A percentile compares a stretch with the other conserved stretches of the same genome.
Conservation (phyloP, 2,797 vertebrate species). For the Nannoperca obscura region DNA sequence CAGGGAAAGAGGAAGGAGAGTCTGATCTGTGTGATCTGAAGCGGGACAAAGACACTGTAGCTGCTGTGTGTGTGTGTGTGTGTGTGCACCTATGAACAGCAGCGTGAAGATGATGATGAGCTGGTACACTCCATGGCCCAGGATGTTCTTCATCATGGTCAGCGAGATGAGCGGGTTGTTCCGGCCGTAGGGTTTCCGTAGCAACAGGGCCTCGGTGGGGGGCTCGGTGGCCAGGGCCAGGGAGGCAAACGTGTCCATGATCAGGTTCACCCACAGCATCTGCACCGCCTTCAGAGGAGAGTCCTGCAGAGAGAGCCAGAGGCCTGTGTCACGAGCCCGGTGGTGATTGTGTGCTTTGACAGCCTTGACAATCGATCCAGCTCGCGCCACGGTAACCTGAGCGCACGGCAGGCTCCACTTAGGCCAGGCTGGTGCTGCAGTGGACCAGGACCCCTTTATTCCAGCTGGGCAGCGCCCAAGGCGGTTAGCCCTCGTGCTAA, state of each 20-base stretch:
- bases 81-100: constrained; percentile 88
- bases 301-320: constrained; percentile 64
- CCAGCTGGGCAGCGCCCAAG: background rate
- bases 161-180: constrained; percentile 94
- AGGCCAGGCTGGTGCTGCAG: background rate
- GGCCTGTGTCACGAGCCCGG: constrained; percentile 11
- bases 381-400: too few species aligned
- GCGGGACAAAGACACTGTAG: background rate
- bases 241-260: constrained; percentile 96
- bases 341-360: too few species aligned
- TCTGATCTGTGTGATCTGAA: background rate
- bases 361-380: too few species aligned
- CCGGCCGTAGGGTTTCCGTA: constrained; percentile 92
- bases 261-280: constrained; percentile 96
- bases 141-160: constrained; percentile 96
- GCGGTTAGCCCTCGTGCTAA: background rate
- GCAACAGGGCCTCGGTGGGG: constrained; percentile 91
- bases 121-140: constrained; percentile 93
- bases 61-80: constrained; percentile 7
- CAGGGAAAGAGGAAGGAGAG: background rate
- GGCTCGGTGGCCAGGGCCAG: constrained; percentile 94
- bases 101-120: constrained; percentile 93
- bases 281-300: constrained; percentile 92
- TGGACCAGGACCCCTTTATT: too few species aligned
- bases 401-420: too few species aligned